phyloP scores from a whole-genome alignment of 2,888 invertebrate genomes.

The Cheilosia impressa region DNA sequence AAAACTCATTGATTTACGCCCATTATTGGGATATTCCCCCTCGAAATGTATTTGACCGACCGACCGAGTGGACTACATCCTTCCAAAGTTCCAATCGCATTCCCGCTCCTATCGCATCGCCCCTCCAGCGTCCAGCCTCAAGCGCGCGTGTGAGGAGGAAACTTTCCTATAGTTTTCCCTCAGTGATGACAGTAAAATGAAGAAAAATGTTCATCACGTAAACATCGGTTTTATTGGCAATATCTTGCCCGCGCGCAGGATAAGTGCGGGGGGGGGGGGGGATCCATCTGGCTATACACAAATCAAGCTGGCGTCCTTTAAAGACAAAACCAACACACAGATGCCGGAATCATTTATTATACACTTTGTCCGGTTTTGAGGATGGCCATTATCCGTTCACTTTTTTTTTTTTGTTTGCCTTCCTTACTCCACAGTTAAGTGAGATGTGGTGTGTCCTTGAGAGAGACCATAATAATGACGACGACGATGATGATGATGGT shows the following conservation, averaged over 20 bases:
- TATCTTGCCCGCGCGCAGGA: slow-evolving; percentile 18
- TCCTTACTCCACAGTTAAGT: slow-evolving; percentile 1
- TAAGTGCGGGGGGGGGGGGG: background rate
- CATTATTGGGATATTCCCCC: slow-evolving; percentile 27
- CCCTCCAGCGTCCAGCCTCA: background rate
- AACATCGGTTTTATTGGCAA: slow-evolving; percentile 48
- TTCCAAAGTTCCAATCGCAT: background rate
- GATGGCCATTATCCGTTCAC: slow-evolving; percentile 30
- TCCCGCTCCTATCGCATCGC: too few species aligned
- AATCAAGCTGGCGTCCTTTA: background rate
- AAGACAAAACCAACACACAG: slow-evolving; percentile 8
- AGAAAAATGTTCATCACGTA: slow-evolving; percentile 46
- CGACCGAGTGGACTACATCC: slow-evolving; percentile 11
- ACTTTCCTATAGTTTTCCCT: background rate
- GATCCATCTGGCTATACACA: background rate
- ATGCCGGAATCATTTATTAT: slow-evolving; percentile 37
- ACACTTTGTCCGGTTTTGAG: slow-evolving; percentile 40
- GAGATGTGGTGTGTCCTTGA: slow-evolving; percentile 18
- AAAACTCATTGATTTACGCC: slow-evolving; percentile 39
- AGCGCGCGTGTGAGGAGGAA: slow-evolving; percentile 3
- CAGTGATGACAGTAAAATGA: slow-evolving; percentile 36
- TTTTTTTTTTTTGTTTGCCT: background rate
- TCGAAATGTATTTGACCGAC: slow-evolving; percentile 6
- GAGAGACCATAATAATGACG: background rate
- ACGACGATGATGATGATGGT: background rate